Base-by-base conservation (phyloP, 2,888 invertebrate genomes). In the Argyresthia goedartella region DNA sequence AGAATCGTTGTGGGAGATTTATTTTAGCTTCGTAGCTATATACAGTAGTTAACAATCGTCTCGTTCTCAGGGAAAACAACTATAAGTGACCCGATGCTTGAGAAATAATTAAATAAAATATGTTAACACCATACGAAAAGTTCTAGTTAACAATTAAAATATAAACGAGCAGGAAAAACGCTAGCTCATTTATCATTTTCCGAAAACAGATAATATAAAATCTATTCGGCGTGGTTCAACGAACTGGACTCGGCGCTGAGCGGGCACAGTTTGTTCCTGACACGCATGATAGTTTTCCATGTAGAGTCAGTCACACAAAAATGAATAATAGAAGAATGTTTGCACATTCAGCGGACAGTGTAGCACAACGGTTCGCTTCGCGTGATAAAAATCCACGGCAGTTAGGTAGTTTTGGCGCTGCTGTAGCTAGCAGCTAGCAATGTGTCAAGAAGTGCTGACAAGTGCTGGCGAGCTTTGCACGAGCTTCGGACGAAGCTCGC, bases 241-340 rank as follows among this genome's bases (percentile, higher is more conserved):
- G n/a, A n/a, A 10, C 46, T 25, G 46, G 25, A 46, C 25, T 25
- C n/a, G 4, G 46, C 46, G n/a, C 11, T 16, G 46, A n/a, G 25
- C 9, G 9, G 25, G 8, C 44, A 36, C 25, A 48, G 69, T 74
- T 72, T 73, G 70, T 71, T 72, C 70, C 69, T 70, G 71, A 70
- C 65, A 60, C 63, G 57, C 60, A 55, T 63, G 63, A 67, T 69
- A 69, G 71, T 51, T 51, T 41, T 50, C 42, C 50, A 50, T 50
- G 25, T 25, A 16, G 34, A 43, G 35, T 9, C 51, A 45, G 46
- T 51, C 44, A 35, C 43, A 44, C 43, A 44, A 52, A 73, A 70
- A 69, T 68, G 68, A 66, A 69, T 70, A 69, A 68, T 66, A 67
- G 64, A 66, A 65, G 71, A 73, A 72, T 74, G 71, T 75, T 73